phyloP scores from a whole-genome alignment of 2,113 vertebrate genomes.

The Cebidichthys violaceus region DNA sequence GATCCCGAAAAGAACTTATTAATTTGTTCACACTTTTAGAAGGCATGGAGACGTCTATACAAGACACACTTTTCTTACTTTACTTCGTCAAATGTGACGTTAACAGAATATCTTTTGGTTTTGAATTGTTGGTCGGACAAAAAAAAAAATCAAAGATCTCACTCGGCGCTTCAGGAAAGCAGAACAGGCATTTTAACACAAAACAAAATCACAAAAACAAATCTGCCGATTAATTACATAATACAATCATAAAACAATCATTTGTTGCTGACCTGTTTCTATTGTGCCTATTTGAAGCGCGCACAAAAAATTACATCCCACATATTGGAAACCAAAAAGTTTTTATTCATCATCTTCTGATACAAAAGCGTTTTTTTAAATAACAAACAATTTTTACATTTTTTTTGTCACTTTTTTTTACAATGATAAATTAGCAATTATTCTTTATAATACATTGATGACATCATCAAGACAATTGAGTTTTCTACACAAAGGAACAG shows the following conservation, averaged over 20 bases:
- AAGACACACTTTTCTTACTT: neutral
- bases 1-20: neutral
- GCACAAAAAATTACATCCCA: neutral
- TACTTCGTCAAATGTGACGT: too few relatives aligned
- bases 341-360: conserved; percentile 83
- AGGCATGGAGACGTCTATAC: neutral
- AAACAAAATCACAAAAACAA: accelerated
- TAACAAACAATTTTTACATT: conserved; percentile 77
- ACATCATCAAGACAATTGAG: conserved; percentile 63
- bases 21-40: neutral
- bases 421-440: conserved; percentile 88
- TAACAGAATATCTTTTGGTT: neutral
- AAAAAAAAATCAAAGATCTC: neutral
- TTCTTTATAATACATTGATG: conserved; percentile 78
- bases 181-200: neutral
- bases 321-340: conserved; percentile 68
- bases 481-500: conserved; percentile 65
- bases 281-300: neutral
- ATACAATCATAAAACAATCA: neutral
- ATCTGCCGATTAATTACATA: neutral
- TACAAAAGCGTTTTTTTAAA: conserved; percentile 88
- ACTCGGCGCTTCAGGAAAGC: neutral
- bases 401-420: conserved; percentile 75
- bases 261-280: neutral
- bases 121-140: neutral